Evolutionary conservation across 2,888 invertebrate genomes (phyloP).

Genomic region (Elegia similella): DNA sequence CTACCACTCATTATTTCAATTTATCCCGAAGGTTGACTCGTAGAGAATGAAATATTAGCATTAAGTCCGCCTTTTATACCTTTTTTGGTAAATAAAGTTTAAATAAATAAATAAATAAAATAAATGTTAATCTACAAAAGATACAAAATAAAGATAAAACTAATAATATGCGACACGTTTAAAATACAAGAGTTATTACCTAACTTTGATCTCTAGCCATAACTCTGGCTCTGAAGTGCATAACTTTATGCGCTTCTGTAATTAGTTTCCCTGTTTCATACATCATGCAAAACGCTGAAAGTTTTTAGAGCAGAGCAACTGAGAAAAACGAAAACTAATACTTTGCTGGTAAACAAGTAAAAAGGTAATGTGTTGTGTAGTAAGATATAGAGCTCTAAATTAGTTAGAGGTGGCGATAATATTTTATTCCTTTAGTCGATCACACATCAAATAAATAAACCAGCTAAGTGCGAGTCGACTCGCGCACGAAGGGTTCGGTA

Average conservation of each 20-base stretch:
- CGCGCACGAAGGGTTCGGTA: too few species aligned
- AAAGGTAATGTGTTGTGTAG: conserved; percentile 37
- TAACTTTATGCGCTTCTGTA: conserved; percentile 14
- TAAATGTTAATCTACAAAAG: not conserved
- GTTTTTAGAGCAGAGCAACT: conserved; percentile 22
- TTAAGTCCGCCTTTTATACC: too few species aligned
- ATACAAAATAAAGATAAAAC: too few species aligned
- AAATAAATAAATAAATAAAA: too few species aligned
- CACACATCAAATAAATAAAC: too few species aligned
- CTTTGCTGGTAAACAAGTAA: conserved; percentile 46
- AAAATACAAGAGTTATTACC: not conserved
- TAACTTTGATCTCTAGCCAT: conserved; percentile 9
- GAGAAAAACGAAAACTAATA: conserved; percentile 41
- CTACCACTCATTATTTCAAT: too few species aligned
- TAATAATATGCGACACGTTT: too few species aligned
- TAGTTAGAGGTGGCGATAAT: not conserved
- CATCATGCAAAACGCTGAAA: conserved; percentile 14
- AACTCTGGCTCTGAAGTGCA: conserved; percentile 1
- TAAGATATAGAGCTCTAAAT: conserved; percentile 21
- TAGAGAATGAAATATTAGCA: too few species aligned
- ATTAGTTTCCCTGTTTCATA: conserved; percentile 18
- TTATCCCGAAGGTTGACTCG: too few species aligned
- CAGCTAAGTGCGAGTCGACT: too few species aligned
- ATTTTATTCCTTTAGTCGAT: not conserved
- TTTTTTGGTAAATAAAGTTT: too few species aligned